Conservation (phyloP, 2,113 vertebrate genomes). For the Paratilapia polleni region DNA sequence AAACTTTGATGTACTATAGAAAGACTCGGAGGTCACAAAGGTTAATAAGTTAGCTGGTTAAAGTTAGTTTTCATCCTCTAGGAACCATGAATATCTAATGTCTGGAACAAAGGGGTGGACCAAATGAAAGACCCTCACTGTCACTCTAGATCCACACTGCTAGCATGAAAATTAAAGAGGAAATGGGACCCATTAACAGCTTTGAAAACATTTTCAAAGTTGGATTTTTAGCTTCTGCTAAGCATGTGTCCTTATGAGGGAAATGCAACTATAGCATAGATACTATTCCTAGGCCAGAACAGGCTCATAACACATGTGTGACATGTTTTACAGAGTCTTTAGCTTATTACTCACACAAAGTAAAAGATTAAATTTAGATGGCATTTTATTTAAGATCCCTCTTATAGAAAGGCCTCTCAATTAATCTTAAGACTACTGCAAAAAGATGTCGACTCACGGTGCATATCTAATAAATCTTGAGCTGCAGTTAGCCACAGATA, state of each 20-base stretch:
- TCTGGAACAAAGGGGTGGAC: background rate
- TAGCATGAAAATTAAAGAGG: background rate
- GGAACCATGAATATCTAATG: background rate
- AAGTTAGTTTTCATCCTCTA: background rate
- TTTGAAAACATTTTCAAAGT: background rate
- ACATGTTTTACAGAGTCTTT: background rate
- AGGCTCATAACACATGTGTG: background rate
- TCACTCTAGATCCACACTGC: background rate
- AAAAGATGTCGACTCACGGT: constrained; percentile 11
- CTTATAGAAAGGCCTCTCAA: constrained; percentile 38
- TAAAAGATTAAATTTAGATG: constrained; percentile 33
- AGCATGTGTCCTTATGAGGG: background rate
- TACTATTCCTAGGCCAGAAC: background rate
- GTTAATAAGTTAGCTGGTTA: background rate
- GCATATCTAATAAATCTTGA: constrained; percentile 46
- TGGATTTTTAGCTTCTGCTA: background rate
- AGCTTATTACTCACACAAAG: background rate
- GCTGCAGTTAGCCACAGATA: constrained; percentile 39
- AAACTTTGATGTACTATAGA: background rate
- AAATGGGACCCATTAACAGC: background rate
- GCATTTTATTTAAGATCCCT: constrained; percentile 2
- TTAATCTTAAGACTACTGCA: constrained; percentile 38
- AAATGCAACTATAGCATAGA: background rate
- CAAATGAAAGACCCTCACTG: background rate
- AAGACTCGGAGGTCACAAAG: background rate